Percentiles rank a stretch among this genome's conserved stretches.
Conservation (phyloP, 2,888 invertebrate species). For the Adelognathus sp. region DNA sequence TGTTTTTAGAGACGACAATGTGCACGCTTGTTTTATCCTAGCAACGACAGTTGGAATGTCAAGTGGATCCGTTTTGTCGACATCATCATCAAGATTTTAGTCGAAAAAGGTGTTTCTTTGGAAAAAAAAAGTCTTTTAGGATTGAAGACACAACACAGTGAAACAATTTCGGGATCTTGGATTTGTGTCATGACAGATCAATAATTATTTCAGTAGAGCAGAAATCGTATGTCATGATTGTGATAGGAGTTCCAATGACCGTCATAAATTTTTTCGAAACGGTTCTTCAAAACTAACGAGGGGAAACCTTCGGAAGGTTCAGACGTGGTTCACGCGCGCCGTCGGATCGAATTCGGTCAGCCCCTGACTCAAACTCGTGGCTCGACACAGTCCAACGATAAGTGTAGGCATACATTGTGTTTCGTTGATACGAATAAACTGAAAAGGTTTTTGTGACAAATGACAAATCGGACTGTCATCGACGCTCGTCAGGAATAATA, state of each 20-base stretch:
- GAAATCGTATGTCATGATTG: not conserved
- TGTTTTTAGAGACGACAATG: not conserved
- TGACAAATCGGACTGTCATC: constrained; percentile 20
- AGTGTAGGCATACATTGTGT: not conserved
- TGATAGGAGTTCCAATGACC: not conserved
- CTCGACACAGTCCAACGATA: not conserved
- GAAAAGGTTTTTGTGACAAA: constrained; percentile 15
- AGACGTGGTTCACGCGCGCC: constrained; percentile 30
- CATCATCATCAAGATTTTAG: not conserved
- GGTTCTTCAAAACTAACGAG: not conserved
- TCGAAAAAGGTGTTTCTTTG: not conserved
- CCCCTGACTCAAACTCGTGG: not conserved
- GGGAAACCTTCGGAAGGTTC: not conserved
- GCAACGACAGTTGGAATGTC: not conserved
- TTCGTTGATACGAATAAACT: not conserved
- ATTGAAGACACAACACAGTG: constrained; percentile 4
- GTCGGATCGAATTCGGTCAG: constrained; percentile 51
- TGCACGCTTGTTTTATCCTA: not conserved
- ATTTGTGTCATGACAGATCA: not conserved
- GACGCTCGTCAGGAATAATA: constrained; percentile 26
- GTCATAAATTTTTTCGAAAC: not conserved
- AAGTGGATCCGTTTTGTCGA: constrained; percentile 21
- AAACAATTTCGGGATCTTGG: constrained; percentile 6
- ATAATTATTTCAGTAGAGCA: not conserved
- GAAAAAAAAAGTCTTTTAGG: not conserved